Conservation (phyloP, 1,140 invertebrate genomes). For the Centruroides sculpturatus region DNA sequence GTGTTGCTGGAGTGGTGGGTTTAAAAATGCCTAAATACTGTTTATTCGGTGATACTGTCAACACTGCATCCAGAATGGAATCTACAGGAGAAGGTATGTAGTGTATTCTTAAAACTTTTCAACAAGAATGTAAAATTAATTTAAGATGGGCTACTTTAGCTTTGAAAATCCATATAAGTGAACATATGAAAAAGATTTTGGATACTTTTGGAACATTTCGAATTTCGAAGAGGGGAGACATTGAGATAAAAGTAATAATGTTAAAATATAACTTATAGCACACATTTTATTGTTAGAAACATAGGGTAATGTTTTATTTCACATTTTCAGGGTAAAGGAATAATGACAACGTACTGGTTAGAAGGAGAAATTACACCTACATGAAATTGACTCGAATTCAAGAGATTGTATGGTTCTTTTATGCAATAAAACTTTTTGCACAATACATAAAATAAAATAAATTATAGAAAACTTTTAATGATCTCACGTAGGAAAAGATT, state of each 20-base stretch:
- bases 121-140: neutral
- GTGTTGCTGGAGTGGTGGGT: slow-evolving; percentile 86
- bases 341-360: slow-evolving; percentile 21
- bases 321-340: slow-evolving; percentile 20
- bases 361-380: slow-evolving; percentile 11
- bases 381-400: too few relatives aligned
- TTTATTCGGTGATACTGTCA: slow-evolving; percentile 67
- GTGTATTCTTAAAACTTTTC: too few relatives aligned
- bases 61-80: slow-evolving; percentile 20
- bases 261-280: too few relatives aligned
- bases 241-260: slow-evolving; percentile 9
- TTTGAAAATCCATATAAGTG: slow-evolving; percentile 15
- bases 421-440: too few relatives aligned
- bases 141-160: neutral
- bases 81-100: slow-evolving; percentile 35
- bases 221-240: slow-evolving; percentile 69
- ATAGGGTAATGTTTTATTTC: neutral
- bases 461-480: too few relatives aligned
- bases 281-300: too few relatives aligned
- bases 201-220: slow-evolving; percentile 77
- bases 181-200: slow-evolving; percentile 12
- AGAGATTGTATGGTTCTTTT: too few relatives aligned
- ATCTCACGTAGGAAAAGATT: too few relatives aligned
- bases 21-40: slow-evolving; percentile 90
- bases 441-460: too few relatives aligned